Evolutionary conservation across 2,888 invertebrate species (phyloP).

Genomic region (Phalera bucephala): DNA sequence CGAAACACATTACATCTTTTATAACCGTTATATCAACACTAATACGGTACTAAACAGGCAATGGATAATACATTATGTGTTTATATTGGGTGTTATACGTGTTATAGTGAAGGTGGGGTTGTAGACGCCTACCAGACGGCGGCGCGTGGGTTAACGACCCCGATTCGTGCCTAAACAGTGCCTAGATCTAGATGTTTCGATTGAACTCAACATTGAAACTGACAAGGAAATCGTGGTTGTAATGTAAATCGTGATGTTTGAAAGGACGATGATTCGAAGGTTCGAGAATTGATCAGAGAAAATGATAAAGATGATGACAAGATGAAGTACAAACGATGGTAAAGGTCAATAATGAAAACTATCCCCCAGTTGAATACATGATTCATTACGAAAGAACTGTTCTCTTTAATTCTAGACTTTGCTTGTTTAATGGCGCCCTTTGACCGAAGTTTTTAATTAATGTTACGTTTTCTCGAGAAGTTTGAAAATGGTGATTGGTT

Average conservation of each 20-base stretch:
- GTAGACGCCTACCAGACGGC: conserved; percentile 66
- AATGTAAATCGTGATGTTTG: conserved; percentile 32
- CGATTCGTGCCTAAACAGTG: conserved; percentile 50
- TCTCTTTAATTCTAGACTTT: no score
- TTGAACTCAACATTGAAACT: conserved; percentile 25
- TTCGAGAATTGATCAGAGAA: no score
- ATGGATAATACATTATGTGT: conserved; percentile 41
- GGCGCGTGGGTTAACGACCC: conserved; percentile 52
- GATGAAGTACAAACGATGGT: no score
- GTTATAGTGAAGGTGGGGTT: conserved; percentile 39
- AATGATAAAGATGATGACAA: no score
- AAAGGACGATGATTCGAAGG: conserved; percentile 3
- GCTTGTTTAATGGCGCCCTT: no score
- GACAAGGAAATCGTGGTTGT: conserved; percentile 35
- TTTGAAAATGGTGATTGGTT: no score
- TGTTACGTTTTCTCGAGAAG: no score
- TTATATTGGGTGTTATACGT: conserved; percentile 24
- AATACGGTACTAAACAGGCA: conserved; percentile 34
- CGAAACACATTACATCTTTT: conserved; percentile 43
- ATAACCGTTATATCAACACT: conserved; percentile 17
- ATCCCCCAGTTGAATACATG: no score
- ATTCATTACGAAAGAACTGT: no score
- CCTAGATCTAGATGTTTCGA: conserved; percentile 37
- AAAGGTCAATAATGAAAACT: no score
- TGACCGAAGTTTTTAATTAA: no score